Evolutionary conservation across 1,140 invertebrate genomes (phyloP), one percentile per base, ranked within the genome.

Genomic region (Leptinotarsa defecta): DNA sequence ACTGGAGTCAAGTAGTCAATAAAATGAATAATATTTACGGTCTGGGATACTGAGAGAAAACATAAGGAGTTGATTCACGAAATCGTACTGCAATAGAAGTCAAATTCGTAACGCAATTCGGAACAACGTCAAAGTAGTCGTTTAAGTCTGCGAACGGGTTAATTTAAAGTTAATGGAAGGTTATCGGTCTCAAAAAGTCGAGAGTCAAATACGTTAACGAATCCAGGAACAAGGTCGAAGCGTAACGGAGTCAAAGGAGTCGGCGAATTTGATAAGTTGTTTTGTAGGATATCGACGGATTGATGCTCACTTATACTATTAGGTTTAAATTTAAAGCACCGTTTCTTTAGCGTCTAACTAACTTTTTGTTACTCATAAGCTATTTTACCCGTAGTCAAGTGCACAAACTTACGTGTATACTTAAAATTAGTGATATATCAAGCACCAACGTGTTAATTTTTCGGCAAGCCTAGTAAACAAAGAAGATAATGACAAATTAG

Each of bases 401-500:
- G 64, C 64, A 65, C 22, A 57, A 57, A 57, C 52, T 57, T n/a
- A 57, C n/a, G 52, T 57, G 52, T 57, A 57, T 57, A 57, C 27
- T 65, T 24, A 65, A 65, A 65, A 20, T 65, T 65, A 65, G 64
- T 65, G 64, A 65, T 65, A 65, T 65, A 65, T 65, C 20, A 65
- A 65, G 64, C 64, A 65, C 64, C 64, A 65, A 65, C 27, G 64
- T 34, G 64, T 65, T n/a, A 65, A 65, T 65, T 65, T 65, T 65
- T 22, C 64, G 64, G 64, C 22, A 65, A 65, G 20, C 20, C 64
- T 65, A 65, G 17, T 65, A 65, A 65, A 65, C 6, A 65, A 65
- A 24, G 64, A 8, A 65, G 27, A 65, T 27, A 20, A 24, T 5
- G 52, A n/a, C 4, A 57, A 57, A 57, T 57, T n/a, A 57, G 13